These are phyloP conservation scores for Lepidochitona cinerea DNA, from an alignment of 2,888 invertebrate genomes.

Conservation along the genomic window DNA sequence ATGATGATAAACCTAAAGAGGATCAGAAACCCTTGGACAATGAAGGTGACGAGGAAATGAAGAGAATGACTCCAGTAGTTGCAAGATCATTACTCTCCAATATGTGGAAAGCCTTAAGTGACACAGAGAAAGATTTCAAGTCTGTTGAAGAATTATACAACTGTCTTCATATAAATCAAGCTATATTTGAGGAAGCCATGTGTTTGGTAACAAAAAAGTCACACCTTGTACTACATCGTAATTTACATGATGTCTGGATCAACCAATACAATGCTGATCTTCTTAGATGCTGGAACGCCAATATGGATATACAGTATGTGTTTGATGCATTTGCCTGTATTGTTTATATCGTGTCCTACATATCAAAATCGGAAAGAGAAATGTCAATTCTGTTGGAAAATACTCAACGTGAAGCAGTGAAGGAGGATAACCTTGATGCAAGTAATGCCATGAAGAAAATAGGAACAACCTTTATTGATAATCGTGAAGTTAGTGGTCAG, in stretches of 20 bases:
- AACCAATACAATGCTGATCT: too few species aligned
- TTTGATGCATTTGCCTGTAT: too few species aligned
- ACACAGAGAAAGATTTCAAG: not conserved
- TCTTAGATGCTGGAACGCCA: too few species aligned
- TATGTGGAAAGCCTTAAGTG: not conserved
- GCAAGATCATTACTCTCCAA: not conserved
- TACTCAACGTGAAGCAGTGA: too few species aligned
- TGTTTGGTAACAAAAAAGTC: too few species aligned
- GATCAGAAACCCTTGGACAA: not conserved
- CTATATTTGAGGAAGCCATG: not conserved
- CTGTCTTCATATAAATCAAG: not conserved
- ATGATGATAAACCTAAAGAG: not conserved
- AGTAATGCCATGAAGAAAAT: not conserved
- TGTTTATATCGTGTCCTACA: not conserved
- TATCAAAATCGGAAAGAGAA: not conserved
- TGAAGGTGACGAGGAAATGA: not conserved
- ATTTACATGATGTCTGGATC: too few species aligned
- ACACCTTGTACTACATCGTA: too few species aligned
- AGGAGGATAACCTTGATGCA: not conserved
- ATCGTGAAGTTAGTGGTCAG: not conserved
- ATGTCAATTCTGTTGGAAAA: too few species aligned
- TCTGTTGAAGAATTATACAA: not conserved
- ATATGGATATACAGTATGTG: too few species aligned
- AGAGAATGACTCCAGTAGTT: not conserved
- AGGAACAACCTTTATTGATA: too few species aligned